These are phyloP conservation scores for Struthidea cinerea DNA, from an alignment of 2,113 vertebrate genomes.

Conservation along the genomic window DNA sequence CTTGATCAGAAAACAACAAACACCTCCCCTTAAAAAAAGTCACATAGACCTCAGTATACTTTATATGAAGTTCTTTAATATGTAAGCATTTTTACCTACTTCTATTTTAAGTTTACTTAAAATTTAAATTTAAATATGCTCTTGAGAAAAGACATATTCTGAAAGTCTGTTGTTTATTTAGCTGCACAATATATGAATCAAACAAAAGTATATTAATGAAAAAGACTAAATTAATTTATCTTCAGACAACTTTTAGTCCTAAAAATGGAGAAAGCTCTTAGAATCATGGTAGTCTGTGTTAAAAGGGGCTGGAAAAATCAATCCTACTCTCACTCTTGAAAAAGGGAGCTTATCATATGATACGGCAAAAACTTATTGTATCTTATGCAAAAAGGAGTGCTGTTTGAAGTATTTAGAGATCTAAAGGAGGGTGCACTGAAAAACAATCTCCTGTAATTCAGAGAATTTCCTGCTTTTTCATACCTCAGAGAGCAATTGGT, in stretches of 20 bases:
- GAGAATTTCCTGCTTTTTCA: not conserved
- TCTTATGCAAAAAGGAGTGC: not conserved
- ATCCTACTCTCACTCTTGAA: not conserved
- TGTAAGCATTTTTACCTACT: not conserved
- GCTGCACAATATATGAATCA: not conserved
- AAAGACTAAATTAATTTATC: not conserved
- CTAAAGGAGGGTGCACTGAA: not conserved
- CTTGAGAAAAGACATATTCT: not conserved
- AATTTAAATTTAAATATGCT: not conserved
- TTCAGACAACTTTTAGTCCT: not conserved
- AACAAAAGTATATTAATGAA: not conserved
- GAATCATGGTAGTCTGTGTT: fast-evolving
- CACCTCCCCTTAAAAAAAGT: fast-evolving
- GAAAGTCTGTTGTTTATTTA: not conserved
- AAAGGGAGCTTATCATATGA: not conserved
- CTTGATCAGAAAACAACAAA: not conserved
- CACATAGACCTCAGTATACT: not conserved
- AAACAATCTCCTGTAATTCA: not conserved
- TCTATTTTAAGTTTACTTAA: not conserved
- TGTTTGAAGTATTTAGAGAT: not conserved
- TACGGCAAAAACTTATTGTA: not conserved
- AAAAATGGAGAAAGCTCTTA: not conserved
- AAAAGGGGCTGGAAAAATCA: not conserved
- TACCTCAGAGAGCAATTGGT: not conserved
- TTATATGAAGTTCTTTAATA: not conserved